These are phyloP conservation scores for Ornithorhynchus anatinus DNA, from an alignment of 2,113 vertebrate genomes.

Conservation along the genomic window DNA sequence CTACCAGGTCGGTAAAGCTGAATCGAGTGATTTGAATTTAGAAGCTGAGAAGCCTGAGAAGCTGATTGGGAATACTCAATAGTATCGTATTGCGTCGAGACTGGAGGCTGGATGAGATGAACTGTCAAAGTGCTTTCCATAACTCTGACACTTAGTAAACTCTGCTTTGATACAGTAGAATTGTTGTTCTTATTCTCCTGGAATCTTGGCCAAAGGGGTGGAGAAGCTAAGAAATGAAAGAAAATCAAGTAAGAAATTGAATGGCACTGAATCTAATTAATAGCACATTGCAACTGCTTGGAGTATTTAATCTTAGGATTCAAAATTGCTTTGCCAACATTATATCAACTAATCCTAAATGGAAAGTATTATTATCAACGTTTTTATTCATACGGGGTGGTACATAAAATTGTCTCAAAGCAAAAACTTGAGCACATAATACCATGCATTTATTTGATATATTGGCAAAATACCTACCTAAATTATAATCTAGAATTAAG, in stretches of 20 bases:
- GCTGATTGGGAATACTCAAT: no score
- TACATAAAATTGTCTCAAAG: background rate
- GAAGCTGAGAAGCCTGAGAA: no score
- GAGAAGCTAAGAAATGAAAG: background rate
- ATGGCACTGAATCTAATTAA: background rate
- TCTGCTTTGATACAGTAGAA: background rate
- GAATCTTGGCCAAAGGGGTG: background rate
- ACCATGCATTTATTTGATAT: background rate
- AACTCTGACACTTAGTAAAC: no score
- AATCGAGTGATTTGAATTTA: no score
- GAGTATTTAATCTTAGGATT: background rate
- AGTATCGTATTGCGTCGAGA: no score
- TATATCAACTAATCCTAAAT: constrained; percentile 23
- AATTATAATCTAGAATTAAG: background rate
- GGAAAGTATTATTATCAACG: constrained; percentile 11
- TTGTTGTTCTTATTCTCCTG: background rate
- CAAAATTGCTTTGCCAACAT: background rate
- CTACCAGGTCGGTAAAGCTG: no score
- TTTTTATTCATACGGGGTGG: background rate
- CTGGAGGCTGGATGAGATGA: no score
- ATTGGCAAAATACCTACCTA: background rate
- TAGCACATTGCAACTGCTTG: background rate
- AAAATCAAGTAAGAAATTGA: background rate
- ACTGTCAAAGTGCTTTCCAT: no score
- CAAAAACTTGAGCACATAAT: background rate